These are phyloP conservation scores for Pseudococcus viburni DNA, from an alignment of 2,888 invertebrate genomes.

Conservation along the genomic window DNA sequence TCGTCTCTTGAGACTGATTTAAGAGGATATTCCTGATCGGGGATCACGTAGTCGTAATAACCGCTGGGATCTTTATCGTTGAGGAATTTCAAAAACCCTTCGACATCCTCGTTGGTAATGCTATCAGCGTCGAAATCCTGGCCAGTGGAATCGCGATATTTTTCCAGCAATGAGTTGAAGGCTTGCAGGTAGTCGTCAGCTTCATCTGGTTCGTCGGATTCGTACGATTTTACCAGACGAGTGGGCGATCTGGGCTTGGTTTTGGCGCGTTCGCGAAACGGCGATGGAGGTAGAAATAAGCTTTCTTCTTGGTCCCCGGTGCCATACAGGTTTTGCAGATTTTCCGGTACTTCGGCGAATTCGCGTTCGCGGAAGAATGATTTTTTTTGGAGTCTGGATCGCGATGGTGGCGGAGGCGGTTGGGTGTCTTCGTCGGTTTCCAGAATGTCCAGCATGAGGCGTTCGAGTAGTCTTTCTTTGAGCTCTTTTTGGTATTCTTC, in stretches of 20 bases:
- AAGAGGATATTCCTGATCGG: constrained; percentile 63
- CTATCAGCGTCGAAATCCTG: constrained; percentile 39
- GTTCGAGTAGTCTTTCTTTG: constrained; percentile 68
- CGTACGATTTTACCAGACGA: constrained; percentile 63
- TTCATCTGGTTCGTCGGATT: constrained; percentile 73
- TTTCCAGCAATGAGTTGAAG: constrained; percentile 76
- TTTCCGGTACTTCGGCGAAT: constrained; percentile 67
- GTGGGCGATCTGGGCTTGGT: constrained; percentile 65
- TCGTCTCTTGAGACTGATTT: constrained; percentile 21
- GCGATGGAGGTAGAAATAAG: constrained; percentile 67
- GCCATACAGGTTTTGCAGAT: constrained; percentile 67
- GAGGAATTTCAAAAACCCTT: constrained; percentile 43
- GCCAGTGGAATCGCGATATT: constrained; percentile 72
- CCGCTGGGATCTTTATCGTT: constrained; percentile 68
- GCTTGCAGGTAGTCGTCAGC: constrained; percentile 75
- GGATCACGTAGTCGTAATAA: constrained; percentile 63
- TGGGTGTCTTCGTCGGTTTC: constrained; percentile 66
- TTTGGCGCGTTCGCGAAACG: constrained; percentile 69
- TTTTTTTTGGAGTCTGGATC: constrained; percentile 62
- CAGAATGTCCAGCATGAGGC: constrained; percentile 68
- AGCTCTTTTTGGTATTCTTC: constrained; percentile 63
- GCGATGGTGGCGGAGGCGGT: constrained; percentile 51
- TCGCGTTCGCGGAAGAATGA: constrained; percentile 70
- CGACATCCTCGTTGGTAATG: constrained; percentile 49
- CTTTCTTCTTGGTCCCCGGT: constrained; percentile 67